These are phyloP conservation scores for Phylloscopus trochilus DNA, from an alignment of 2,113 vertebrate genomes.

Conservation along the genomic window DNA sequence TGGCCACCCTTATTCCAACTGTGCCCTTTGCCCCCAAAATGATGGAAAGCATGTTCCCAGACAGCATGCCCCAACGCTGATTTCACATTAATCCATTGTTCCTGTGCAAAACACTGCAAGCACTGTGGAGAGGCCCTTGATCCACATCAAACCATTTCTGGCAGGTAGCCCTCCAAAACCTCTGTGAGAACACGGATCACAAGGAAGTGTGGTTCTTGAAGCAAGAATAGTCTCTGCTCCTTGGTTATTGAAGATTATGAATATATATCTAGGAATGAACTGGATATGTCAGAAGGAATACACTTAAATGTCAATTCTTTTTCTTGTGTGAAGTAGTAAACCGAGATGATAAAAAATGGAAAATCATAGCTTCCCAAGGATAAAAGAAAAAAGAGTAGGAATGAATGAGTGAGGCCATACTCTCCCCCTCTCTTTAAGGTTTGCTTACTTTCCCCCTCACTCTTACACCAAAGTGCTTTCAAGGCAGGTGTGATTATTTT, in stretches of 20 bases:
- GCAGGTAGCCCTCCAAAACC: background rate
- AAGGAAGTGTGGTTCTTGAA: background rate
- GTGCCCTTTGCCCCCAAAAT: background rate
- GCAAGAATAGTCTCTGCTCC: background rate
- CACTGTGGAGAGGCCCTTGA: background rate
- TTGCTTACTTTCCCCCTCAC: background rate
- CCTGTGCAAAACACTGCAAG: background rate
- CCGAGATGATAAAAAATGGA: background rate
- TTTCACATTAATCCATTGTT: background rate
- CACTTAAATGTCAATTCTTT: background rate
- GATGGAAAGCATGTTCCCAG: background rate
- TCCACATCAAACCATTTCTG: background rate
- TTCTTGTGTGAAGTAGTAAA: background rate
- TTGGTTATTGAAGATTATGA: background rate
- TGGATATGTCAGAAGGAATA: background rate
- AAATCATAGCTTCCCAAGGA: background rate
- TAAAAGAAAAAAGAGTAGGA: background rate
- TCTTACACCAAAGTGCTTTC: background rate
- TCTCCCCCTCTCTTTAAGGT: background rate
- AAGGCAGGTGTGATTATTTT: background rate
- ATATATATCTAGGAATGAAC: background rate
- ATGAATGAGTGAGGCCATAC: background rate
- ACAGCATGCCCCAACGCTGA: fast-evolving
- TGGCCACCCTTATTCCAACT: background rate
- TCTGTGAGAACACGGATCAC: background rate